phyloP scores from a whole-genome alignment of 1,140 invertebrate species.

The Hyposmocoma kahamanoa region DNA sequence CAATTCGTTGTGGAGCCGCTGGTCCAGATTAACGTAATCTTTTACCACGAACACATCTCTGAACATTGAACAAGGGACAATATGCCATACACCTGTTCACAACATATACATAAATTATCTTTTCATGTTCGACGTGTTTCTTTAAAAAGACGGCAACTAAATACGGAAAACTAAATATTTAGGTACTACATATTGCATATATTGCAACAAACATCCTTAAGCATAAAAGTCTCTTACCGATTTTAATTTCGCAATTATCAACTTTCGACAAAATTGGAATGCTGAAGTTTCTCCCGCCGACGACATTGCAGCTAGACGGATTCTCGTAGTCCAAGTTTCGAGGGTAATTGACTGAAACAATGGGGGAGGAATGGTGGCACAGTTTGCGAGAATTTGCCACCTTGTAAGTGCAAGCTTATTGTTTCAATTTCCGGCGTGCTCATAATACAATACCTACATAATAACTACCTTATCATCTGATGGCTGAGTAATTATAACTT shows the following conservation, averaged over 20 bases:
- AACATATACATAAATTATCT: constrained; percentile 1
- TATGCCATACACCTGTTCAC: constrained; percentile 47
- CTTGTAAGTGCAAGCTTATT: too few species aligned
- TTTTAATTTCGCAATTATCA: constrained; percentile 35
- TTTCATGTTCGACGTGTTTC: too few species aligned
- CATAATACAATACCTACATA: too few species aligned
- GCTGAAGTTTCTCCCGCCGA: constrained; percentile 43
- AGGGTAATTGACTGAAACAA: constrained; percentile 56
- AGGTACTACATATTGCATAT: neutral
- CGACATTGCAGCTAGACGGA: constrained; percentile 40
- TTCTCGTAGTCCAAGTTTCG: constrained; percentile 49
- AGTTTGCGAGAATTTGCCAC: too few species aligned
- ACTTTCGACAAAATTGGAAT: constrained; percentile 39
- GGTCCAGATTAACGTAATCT: constrained; percentile 17
- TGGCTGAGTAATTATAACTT: too few species aligned
- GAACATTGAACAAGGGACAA: constrained; percentile 33
- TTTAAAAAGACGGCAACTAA: neutral
- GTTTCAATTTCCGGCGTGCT: too few species aligned
- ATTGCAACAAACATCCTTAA: neutral
- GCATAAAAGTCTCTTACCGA: constrained; percentile 27
- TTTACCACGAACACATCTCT: constrained; percentile 19
- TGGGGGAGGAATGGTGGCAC: too few species aligned
- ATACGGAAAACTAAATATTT: neutral
- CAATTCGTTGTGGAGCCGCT: constrained; percentile 21
- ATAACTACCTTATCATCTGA: too few species aligned